Conservation (phyloP, 1,140 invertebrate species). For the Temnothorax longispinosus region DNA sequence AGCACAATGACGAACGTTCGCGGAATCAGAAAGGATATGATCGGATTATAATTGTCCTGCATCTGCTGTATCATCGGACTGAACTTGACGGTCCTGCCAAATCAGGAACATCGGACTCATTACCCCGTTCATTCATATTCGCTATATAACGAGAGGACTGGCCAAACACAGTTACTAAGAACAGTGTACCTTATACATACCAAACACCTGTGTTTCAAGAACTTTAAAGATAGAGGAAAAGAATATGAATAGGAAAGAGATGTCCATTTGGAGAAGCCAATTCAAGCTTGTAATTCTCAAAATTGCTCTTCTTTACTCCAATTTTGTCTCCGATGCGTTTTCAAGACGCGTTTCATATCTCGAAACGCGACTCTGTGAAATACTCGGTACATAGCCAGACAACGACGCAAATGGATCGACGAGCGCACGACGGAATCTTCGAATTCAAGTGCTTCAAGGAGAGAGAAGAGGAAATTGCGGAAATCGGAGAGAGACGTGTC, state of each 20-base stretch:
- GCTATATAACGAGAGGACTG: background rate
- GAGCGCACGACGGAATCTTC: background rate
- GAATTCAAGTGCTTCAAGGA: background rate
- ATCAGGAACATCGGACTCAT: background rate
- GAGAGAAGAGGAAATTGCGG: background rate
- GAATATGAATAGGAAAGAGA: background rate
- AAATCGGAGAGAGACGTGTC: background rate
- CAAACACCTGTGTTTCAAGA: background rate
- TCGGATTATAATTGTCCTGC: background rate
- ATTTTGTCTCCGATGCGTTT: background rate
- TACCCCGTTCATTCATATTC: background rate
- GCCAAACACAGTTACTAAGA: background rate
- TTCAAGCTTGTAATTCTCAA: background rate
- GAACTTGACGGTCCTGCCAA: background rate
- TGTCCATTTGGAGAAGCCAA: background rate
- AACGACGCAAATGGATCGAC: background rate
- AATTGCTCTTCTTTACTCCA: background rate
- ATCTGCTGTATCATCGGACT: constrained; percentile 6
- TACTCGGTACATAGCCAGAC: background rate
- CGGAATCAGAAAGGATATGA: background rate
- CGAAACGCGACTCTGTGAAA: background rate
- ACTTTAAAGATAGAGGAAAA: background rate
- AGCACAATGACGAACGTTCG: constrained; percentile 7
- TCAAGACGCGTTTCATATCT: background rate
- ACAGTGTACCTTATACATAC: background rate